Base-by-base conservation (phyloP, 1,140 invertebrate genomes). In the Lycorma delicatula region DNA sequence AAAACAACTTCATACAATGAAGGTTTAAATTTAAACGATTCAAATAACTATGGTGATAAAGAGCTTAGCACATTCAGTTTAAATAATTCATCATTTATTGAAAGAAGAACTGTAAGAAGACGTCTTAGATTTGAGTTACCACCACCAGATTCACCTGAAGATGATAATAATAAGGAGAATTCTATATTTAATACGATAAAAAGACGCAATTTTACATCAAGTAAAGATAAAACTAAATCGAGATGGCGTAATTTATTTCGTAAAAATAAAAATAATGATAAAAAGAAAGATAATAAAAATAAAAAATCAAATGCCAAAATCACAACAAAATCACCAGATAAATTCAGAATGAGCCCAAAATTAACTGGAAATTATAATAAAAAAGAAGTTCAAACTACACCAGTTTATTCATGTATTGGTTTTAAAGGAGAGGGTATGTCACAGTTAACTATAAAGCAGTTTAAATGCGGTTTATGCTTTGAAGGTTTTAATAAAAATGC, bases 111-210 rank as follows among this genome's bases (percentile, higher is more conserved):
- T 38, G 59, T 58, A 26, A 54, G 60, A 25, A 60, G 65, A 31
- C 65, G 60, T 28, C 56, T 67, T 0, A 58, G 64, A 47, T 67
- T 67, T 57, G 60, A 67, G 53, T 36, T 67, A 47, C 66, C 66
- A 1, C 59, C 63, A 16, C 56, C 57, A 3, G 38, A 54, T 20
- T 31, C 47, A 18, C 47, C 60, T 25, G 41, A 49, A 31, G 53
- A 47, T 31, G 56, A 49, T 61, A 29, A 36, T 41, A 56, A 59
- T 22, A 59, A 59, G 31, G 60, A 64, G 54, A 62, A 55, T 23
- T 25, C 28, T 3, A 57, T 46, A 26, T 53, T 55, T 36, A 27
- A 22, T 20, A 38, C 41, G 18, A 54, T 18, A 27, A 41, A 41
- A 18, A 23, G 23, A 25, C 27, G 36, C 46, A 59, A 55, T 25